Percentiles rank a stretch among this genome's conserved stretches.
Evolutionary conservation across 2,113 vertebrate species (phyloP).

Genomic region (Hippolais icterina): DNA sequence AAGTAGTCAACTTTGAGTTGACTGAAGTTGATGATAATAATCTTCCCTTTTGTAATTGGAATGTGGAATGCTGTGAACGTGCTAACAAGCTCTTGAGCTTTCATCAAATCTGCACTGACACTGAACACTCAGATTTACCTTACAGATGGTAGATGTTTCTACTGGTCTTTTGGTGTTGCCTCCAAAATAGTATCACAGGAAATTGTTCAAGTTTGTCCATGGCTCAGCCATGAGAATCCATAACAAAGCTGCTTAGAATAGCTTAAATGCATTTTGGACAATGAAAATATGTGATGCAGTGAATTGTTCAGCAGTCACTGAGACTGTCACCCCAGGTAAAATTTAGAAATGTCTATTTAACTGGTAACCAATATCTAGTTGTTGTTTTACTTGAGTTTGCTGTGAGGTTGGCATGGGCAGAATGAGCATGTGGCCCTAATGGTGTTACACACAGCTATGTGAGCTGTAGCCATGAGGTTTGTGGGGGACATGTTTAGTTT

Average conservation of each 20-base stretch:
- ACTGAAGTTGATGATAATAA: background rate
- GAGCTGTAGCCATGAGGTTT: background rate
- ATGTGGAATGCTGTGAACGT: background rate
- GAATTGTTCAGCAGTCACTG: background rate
- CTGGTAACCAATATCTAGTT: background rate
- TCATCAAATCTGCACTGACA: background rate
- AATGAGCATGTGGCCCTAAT: background rate
- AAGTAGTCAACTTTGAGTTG: background rate
- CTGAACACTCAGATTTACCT: background rate
- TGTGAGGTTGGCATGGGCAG: background rate
- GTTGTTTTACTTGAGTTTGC: background rate
- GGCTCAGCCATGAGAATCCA: background rate
- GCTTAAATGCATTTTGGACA: background rate
- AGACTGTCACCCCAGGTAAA: background rate
- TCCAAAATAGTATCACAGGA: background rate
- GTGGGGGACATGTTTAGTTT: accelerated
- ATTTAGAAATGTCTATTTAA: background rate
- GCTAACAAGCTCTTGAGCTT: background rate
- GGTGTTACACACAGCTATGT: background rate
- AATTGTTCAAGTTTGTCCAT: background rate
- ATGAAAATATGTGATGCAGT: background rate
- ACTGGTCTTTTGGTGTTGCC: background rate
- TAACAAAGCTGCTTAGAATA: background rate
- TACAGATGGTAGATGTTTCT: background rate
- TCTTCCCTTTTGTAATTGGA: constrained; percentile 2